A percentile compares a stretch with the other conserved stretches of the same genome.
phyloP scores from a whole-genome alignment of 2,797 vertebrate species.

The Thamnophis elegans region DNA sequence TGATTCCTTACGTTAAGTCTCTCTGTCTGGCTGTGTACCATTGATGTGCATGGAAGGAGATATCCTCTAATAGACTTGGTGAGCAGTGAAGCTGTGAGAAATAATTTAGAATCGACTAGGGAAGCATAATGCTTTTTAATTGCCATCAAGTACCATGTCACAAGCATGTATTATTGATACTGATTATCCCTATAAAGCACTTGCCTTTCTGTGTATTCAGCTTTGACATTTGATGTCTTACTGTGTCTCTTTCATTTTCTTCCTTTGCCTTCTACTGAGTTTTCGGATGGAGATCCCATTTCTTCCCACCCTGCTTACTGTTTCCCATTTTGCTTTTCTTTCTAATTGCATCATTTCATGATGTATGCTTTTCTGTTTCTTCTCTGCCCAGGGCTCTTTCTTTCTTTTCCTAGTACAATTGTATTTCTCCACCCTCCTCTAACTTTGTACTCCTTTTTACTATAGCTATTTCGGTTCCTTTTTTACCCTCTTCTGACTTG shows the following conservation, averaged over 20 bases:
- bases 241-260: neutral
- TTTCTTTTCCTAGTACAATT: neutral
- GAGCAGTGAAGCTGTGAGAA: slow-evolving; percentile 62
- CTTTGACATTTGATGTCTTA: neutral
- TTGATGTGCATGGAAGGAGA: slow-evolving; percentile 42
- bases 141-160: slow-evolving; percentile 68
- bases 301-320: neutral
- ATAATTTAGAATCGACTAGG: slow-evolving; percentile 62
- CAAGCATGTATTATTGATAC: slow-evolving; percentile 70
- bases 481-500: neutral
- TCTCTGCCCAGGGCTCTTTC: neutral
- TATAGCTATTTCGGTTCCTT: neutral
- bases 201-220: fast-evolving
- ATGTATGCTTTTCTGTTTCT: neutral
- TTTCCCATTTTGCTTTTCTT: neutral
- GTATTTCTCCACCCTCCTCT: neutral
- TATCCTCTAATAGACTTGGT: slow-evolving; percentile 48
- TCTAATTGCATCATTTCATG: neutral
- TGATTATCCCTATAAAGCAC: slow-evolving; percentile 60
- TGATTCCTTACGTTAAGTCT: slow-evolving; percentile 47
- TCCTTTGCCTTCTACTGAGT: neutral
- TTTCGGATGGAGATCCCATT: neutral
- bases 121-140: slow-evolving; percentile 70
- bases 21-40: slow-evolving; percentile 43
- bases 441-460: neutral